Conservation (phyloP, 1,140 invertebrate genomes). For the Ptiloglossa arizonensis region DNA sequence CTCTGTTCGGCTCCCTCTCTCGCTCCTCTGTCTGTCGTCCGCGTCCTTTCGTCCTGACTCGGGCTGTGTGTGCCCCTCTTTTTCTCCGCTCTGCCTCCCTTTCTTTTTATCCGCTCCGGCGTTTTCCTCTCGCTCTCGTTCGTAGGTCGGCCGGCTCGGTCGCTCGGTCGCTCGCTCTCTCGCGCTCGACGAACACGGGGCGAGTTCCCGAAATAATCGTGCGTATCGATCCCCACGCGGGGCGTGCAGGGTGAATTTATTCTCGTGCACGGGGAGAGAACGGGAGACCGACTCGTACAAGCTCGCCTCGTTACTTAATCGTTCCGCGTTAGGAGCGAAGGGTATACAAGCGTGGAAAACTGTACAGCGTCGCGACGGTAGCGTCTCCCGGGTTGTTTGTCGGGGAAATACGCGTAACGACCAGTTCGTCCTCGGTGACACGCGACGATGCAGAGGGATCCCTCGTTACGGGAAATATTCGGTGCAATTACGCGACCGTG, state of each 20-base stretch:
- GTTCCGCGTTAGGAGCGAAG: constrained; percentile 60
- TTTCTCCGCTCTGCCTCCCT: constrained; percentile 5
- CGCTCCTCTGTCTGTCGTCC: not conserved
- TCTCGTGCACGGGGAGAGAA: constrained; percentile 64
- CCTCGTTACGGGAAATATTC: constrained; percentile 5
- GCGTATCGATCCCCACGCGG: constrained; percentile 69
- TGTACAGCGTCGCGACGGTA: constrained; percentile 46
- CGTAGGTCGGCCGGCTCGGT: not conserved
- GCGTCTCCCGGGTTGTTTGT: constrained; percentile 32
- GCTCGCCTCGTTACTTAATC: constrained; percentile 67
- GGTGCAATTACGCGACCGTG: not conserved
- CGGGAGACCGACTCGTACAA: constrained; percentile 37
- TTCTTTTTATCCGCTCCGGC: not conserved
- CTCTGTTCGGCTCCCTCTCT: too few relatives aligned
- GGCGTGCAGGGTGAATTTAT: constrained; percentile 68
- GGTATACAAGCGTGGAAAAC: constrained; percentile 47
- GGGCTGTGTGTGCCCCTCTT: not conserved
- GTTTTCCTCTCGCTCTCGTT: not conserved
- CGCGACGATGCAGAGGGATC: not conserved
- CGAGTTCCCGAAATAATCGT: constrained; percentile 72
- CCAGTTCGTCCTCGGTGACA: not conserved
- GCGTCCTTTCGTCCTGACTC: constrained; percentile 12
- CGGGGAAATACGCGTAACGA: constrained; percentile 7
- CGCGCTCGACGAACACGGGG: constrained; percentile 56
- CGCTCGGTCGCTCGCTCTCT: constrained; percentile 49